These are phyloP conservation scores for Falco berigora DNA, from an alignment of 2,797 vertebrate genomes.

Conservation along the genomic window DNA sequence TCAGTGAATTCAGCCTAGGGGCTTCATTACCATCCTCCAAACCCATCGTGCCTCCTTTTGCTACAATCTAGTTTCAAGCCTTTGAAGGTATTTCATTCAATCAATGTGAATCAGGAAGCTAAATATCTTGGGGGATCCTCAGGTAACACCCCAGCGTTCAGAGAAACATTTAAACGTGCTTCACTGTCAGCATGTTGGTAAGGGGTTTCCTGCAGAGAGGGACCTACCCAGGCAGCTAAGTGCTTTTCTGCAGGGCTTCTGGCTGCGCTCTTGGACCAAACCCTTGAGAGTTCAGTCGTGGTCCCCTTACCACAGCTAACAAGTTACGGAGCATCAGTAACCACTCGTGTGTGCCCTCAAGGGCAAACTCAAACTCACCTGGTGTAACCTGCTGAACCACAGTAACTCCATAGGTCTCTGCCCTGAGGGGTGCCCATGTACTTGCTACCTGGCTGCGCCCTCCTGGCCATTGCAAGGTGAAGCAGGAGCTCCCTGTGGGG, in stretches of 20 bases:
- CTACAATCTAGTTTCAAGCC: background rate
- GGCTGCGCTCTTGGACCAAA: background rate
- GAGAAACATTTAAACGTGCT: background rate
- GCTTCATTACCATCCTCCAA: background rate
- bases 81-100: background rate
- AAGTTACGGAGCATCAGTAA: background rate
- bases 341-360: rapidly evolving
- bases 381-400: background rate
- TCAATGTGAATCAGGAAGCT: background rate
- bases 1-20: background rate
- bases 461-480: background rate
- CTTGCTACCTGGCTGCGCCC: background rate
- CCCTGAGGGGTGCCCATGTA: rapidly evolving
- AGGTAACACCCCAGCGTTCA: background rate
- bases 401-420: background rate
- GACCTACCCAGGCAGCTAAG: background rate
- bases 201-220: background rate
- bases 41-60: background rate
- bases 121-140: background rate
- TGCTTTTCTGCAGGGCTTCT: background rate
- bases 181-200: background rate
- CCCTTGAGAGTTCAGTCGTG: background rate
- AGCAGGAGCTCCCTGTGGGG: background rate
- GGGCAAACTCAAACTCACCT: background rate
- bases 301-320: rapidly evolving